Percentiles rank a stretch among this genome's conserved stretches.
Evolutionary conservation across 2,888 invertebrate species (phyloP).

Genomic region (Lycocerus yunnanus): DNA sequence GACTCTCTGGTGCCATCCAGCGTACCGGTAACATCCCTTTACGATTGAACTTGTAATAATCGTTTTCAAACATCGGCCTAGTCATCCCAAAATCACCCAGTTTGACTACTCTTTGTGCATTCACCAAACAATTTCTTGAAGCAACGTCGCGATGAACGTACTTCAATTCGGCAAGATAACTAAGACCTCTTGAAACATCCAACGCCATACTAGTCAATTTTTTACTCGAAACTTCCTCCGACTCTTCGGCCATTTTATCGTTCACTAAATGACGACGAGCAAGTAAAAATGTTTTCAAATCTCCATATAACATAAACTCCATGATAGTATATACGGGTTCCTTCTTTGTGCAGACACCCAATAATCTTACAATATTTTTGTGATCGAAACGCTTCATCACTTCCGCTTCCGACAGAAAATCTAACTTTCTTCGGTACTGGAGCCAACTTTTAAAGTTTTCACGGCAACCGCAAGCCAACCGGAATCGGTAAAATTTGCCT

Average conservation of each 20-base stretch:
- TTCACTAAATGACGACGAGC: slow-evolving; percentile 83
- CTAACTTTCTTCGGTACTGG: slow-evolving; percentile 82
- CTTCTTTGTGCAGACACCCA: slow-evolving; percentile 84
- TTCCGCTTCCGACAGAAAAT: slow-evolving; percentile 91
- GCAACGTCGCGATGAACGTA: slow-evolving; percentile 90
- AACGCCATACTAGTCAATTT: slow-evolving; percentile 85
- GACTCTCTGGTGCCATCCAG: slow-evolving; percentile 93
- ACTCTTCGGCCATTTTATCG: slow-evolving; percentile 65
- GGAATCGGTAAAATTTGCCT: slow-evolving; percentile 69
- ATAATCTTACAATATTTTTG: slow-evolving; percentile 81
- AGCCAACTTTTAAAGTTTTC: slow-evolving; percentile 85
- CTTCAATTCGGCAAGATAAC: slow-evolving; percentile 81
- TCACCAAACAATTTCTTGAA: slow-evolving; percentile 72
- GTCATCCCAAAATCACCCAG: slow-evolving; percentile 95
- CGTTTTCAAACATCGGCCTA: slow-evolving; percentile 82
- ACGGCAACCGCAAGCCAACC: slow-evolving; percentile 88
- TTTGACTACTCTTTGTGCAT: slow-evolving; percentile 73
- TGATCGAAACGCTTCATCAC: slow-evolving; percentile 94
- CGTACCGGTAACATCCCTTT: slow-evolving; percentile 87
- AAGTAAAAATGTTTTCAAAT: slow-evolving; percentile 85
- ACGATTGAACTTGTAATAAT: slow-evolving; percentile 87
- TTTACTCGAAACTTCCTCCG: slow-evolving; percentile 78
- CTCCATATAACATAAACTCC: slow-evolving; percentile 94
- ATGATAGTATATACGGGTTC: slow-evolving; percentile 90
- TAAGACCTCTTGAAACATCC: slow-evolving; percentile 83